Evolutionary conservation across 2,113 vertebrate genomes (phyloP).

Genomic region (Hemiprocne comata): DNA sequence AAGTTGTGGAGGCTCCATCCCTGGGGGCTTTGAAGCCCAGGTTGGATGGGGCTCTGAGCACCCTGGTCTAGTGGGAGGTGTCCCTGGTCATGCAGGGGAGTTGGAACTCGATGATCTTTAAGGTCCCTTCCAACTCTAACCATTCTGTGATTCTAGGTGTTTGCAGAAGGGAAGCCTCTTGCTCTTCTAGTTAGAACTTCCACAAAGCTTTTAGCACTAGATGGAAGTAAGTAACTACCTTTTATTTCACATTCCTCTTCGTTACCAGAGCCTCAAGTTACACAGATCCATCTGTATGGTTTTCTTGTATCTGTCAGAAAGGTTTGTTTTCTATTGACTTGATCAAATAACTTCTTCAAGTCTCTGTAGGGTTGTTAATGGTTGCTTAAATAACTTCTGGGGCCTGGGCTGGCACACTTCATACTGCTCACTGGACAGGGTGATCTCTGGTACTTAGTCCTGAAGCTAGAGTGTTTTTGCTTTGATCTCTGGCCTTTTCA

Average conservation of each 20-base stretch:
- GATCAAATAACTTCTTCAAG: neutral
- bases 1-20: no score
- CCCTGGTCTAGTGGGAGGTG: no score
- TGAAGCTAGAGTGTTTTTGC: neutral
- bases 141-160: no score
- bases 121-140: no score
- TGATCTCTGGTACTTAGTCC: neutral
- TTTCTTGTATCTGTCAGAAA: neutral
- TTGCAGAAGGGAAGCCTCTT: constrained; percentile 95
- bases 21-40: no score
- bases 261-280: neutral
- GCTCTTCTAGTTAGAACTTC: constrained; percentile 95
- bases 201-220: constrained; percentile 97
- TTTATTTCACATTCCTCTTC: neutral
- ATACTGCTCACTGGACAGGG: rapidly evolving
- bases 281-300: neutral
- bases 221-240: constrained; percentile 91
- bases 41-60: no score
- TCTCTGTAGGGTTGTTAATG: neutral
- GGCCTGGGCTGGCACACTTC: neutral
- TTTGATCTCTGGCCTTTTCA: neutral
- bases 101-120: no score
- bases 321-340: neutral
- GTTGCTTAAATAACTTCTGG: neutral
- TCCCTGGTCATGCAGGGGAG: no score